Evolutionary conservation across 2,797 vertebrate species (phyloP), one percentile per base, ranked within the genome.

Genomic region (Phoeniculus purpureus): DNA sequence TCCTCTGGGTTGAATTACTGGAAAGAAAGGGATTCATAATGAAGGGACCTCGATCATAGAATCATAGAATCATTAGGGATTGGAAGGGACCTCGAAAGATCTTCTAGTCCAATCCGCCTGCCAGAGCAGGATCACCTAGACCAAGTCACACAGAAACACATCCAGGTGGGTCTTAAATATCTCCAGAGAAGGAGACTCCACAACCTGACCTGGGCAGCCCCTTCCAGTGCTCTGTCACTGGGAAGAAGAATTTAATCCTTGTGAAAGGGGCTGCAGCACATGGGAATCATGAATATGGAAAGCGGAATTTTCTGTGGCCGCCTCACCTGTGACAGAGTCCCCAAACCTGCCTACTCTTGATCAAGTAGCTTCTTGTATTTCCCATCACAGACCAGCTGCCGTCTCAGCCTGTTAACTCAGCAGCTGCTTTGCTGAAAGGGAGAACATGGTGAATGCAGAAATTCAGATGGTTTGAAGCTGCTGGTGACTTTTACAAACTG

Each of bases 401-500:
- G 48, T 78, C 77, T 78, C 92, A 52, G 37, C 51, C 82, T 79
- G 66, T 91, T 96, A 96, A 90, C 54, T 89, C 34, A 81, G 32
- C 55, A 89, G 60, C 54, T 34, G 29, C 29, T 48, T 78, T 62
- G 82, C 86, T 96, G 89, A 95, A 95, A 86, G 60, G 16, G 70
- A 19, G 85, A 94, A 92, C 15, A 6, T 0, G 1, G 65, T 4
- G 15, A 75, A 64, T 67, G 20, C 51, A 56, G 72, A 72, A 83
- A 90, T 92, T 91, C 92, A 95, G 92, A 95, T 92, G 85, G 56
- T 83, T 95, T 94, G 92, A 94, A 96, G 90, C 81, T 91, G 79
- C 67, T 94, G 85, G 80, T 85, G 85, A 81, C 88, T 96, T 96
- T 96, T 93, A 97, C 73, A 95, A 94, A 92, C 76, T 79, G 64